Percentiles rank a stretch among this genome's conserved stretches.
Conservation (phyloP, 2,113 vertebrate species). For the Delphinapterus leucas region DNA sequence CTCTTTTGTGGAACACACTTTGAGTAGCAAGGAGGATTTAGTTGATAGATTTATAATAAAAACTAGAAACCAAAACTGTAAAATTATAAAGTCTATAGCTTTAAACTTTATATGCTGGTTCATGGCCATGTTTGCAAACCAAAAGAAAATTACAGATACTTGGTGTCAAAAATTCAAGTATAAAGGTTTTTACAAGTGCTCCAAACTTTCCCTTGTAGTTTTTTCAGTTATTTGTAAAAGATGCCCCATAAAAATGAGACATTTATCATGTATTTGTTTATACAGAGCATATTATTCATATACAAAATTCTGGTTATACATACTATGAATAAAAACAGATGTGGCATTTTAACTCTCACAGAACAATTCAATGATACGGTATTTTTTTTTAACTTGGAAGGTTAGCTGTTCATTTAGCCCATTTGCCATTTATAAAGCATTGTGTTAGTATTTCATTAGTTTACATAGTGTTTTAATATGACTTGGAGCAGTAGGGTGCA, state of each 20-base stretch:
- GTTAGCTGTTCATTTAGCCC: conserved; percentile 56
- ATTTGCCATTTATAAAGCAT: conserved; percentile 77
- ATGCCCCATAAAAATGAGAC: neutral
- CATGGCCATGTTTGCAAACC: neutral
- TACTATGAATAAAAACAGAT: conserved; percentile 51
- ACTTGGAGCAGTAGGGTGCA: conserved; percentile 76
- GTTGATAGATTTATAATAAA: neutral
- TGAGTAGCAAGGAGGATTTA: neutral
- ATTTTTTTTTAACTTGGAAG: conserved; percentile 55
- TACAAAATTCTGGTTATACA: conserved; percentile 39
- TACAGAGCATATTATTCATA: conserved; percentile 12
- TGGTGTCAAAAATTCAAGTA: neutral
- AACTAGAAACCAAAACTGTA: neutral
- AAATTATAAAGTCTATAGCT: neutral
- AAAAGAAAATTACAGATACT: neutral
- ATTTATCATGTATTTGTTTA: neutral
- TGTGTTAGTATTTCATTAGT: conserved; percentile 75
- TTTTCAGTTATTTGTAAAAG: neutral
- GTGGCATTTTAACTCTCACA: conserved; percentile 70
- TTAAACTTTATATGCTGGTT: neutral
- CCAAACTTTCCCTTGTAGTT: neutral
- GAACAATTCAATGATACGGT: conserved; percentile 55
- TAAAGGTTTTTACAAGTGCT: neutral
- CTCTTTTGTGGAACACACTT: neutral
- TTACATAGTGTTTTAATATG: conserved; percentile 81